These are phyloP conservation scores for Ceratotherium simum DNA, from an alignment of 2,113 vertebrate species.

Conservation along the genomic window DNA sequence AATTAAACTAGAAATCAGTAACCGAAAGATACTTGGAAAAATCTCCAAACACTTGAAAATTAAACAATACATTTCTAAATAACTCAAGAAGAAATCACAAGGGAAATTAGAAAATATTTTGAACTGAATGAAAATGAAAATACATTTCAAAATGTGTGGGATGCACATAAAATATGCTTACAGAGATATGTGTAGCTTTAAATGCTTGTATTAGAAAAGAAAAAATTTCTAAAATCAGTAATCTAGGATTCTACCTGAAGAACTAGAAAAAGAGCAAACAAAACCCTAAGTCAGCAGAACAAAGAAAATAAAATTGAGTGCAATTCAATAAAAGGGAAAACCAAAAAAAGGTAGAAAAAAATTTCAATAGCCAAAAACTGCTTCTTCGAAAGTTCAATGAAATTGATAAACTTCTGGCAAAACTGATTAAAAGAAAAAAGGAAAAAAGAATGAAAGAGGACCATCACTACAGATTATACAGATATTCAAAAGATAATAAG, in stretches of 20 bases:
- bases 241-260: background rate
- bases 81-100: background rate
- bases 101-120: background rate
- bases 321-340: background rate
- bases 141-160: background rate
- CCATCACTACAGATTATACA: background rate
- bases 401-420: background rate
- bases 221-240: background rate
- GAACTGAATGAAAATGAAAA: background rate
- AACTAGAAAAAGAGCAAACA: background rate
- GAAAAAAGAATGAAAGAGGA: background rate
- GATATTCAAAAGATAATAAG: background rate
- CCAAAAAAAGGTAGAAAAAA: background rate
- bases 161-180: background rate
- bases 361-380: background rate
- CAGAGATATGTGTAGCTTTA: background rate
- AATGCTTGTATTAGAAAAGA: background rate
- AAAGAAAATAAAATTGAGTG: background rate
- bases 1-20: background rate
- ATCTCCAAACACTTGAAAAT: background rate
- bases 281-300: background rate
- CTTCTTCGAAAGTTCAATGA: conserved; percentile 17
- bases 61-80: background rate
- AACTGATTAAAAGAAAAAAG: background rate
- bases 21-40: background rate